Evolutionary conservation across 2,797 vertebrate genomes (phyloP).

Genomic region (Orientallactaga sibirica): DNA sequence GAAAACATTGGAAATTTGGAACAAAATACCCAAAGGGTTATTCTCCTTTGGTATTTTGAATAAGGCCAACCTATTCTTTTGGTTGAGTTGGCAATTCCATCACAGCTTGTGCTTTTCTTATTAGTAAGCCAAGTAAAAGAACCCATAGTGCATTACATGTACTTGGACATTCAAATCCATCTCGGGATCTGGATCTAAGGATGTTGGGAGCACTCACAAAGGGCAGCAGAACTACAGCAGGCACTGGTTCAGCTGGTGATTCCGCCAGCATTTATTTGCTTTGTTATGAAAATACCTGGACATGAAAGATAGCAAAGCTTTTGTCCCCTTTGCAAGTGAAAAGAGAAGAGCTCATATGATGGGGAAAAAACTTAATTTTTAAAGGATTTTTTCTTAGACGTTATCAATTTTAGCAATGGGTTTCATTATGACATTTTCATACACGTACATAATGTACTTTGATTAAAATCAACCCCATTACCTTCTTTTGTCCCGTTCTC

Average conservation of each 20-base stretch:
- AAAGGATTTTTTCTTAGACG: no score
- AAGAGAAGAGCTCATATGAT: background rate
- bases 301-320: background rate
- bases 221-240: background rate
- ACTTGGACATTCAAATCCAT: background rate
- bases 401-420: no score
- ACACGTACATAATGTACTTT: no score
- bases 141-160: background rate
- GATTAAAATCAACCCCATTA: no score
- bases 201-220: background rate
- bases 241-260: background rate
- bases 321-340: conserved; percentile 38
- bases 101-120: background rate
- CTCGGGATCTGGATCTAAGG: background rate
- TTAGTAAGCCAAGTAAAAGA: background rate
- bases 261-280: conserved; percentile 8
- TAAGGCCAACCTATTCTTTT: background rate
- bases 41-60: no score
- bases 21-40: background rate
- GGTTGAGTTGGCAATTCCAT: no score
- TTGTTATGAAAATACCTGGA: background rate
- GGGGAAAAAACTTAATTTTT: no score
- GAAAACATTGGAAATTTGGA: background rate
- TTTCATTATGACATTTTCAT: no score
- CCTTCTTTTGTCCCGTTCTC: no score